Evolutionary conservation across 23 tunicate genomes (phyloP).

Genomic region (Halocynthia roretzi): DNA sequence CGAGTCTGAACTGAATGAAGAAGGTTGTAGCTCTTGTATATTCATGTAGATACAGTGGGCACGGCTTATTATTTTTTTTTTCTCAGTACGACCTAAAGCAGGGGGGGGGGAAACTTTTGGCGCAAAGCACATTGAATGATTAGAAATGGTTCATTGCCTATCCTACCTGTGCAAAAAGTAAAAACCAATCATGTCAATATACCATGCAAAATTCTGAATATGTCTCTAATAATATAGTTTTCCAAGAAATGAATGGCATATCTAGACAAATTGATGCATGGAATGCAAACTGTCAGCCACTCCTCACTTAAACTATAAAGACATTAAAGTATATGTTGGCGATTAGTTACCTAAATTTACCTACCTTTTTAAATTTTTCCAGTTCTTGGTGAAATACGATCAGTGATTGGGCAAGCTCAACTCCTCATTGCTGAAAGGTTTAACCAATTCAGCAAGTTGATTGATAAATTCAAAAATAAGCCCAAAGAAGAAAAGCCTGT

Average conservation of each 20-base stretch:
- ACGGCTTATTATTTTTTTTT: too few relatives aligned
- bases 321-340: too few relatives aligned
- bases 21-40: neutral
- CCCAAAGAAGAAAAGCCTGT: conserved; percentile 37
- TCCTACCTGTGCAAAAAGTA: too few relatives aligned
- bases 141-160: too few relatives aligned
- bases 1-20: neutral
- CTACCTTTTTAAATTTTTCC: neutral
- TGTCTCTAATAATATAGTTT: neutral
- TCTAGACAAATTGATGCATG: neutral
- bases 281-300: neutral
- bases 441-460: conserved; percentile 47
- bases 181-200: too few relatives aligned
- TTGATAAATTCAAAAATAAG: conserved; percentile 37
- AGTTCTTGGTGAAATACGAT: conserved; percentile 61
- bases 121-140: too few relatives aligned
- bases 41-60: too few relatives aligned
- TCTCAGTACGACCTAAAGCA: too few relatives aligned
- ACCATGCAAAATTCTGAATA: too few relatives aligned
- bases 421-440: conserved; percentile 75
- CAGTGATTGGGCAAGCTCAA: conserved; percentile 74
- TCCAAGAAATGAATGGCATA: neutral
- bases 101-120: too few relatives aligned
- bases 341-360: too few relatives aligned
- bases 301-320: too few relatives aligned